These are phyloP conservation scores for Antechinus flavipes DNA, from an alignment of 2,113 vertebrate species.

Conservation along the genomic window DNA sequence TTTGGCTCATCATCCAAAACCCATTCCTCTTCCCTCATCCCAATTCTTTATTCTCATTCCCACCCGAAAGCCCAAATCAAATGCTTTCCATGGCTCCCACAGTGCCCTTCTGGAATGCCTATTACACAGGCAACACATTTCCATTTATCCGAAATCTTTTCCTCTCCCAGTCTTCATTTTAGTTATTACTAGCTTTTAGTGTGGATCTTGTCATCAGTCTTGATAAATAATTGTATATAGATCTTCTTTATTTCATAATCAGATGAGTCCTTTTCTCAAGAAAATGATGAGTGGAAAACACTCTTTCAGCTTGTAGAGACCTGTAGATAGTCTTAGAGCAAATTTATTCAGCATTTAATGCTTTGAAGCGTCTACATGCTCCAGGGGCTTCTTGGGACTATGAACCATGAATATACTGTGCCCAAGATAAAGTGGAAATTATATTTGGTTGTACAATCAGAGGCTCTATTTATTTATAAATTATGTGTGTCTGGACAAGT, in stretches of 20 bases:
- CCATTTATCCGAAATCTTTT: too few relatives aligned
- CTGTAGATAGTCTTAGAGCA: constrained; percentile 98
- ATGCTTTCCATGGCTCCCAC: too few relatives aligned
- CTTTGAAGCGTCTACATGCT: constrained; percentile 97
- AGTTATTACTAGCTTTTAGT: constrained; percentile 83
- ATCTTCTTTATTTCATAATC: constrained; percentile 99
- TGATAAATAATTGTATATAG: constrained; percentile 99
- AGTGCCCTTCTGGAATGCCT: too few relatives aligned
- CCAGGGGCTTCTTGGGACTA: constrained; percentile 99
- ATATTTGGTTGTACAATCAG: too few relatives aligned
- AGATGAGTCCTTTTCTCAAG: constrained; percentile 96
- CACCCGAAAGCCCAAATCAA: too few relatives aligned
- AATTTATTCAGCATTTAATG: constrained; percentile 97
- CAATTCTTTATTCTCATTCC: too few relatives aligned
- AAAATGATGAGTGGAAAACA: constrained; percentile 99
- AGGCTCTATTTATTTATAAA: too few relatives aligned
- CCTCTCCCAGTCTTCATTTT: too few relatives aligned
- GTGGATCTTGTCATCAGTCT: constrained; percentile 97
- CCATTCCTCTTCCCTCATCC: too few relatives aligned
- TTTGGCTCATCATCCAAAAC: too few relatives aligned
- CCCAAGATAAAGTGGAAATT: constrained; percentile 76
- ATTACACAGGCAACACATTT: too few relatives aligned
- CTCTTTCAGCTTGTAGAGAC: constrained; percentile 97
- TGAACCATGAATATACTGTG: constrained; percentile 86
- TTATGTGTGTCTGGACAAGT: too few relatives aligned